Evolutionary conservation across 92 coral and sea anemone genomes (phyloP).

Genomic region (Montipora capitata): DNA sequence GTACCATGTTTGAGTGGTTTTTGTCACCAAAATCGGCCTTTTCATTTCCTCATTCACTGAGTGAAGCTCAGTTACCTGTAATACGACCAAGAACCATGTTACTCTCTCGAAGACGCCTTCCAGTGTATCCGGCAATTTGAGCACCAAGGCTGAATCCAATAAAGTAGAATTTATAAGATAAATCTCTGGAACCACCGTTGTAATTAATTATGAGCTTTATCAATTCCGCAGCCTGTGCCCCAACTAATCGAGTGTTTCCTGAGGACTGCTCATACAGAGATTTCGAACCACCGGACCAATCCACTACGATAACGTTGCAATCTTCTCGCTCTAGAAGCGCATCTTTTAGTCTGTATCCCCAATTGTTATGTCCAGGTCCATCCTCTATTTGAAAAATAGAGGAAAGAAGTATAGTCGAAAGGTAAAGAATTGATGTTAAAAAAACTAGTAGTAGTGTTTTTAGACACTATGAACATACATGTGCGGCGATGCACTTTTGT

Average conservation of each 20-base stretch:
- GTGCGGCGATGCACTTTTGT: too few species aligned
- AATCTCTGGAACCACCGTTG: constrained; percentile 25
- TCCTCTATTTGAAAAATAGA: not conserved
- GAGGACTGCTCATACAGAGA: constrained; percentile 48
- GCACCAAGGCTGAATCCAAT: constrained; percentile 70
- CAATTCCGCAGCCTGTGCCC: constrained; percentile 81
- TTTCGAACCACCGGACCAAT: constrained; percentile 82
- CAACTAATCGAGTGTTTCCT: constrained; percentile 82
- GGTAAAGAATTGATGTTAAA: not conserved
- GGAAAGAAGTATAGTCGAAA: not conserved
- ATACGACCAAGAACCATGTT: constrained; percentile 64
- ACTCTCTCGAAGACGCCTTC: constrained; percentile 42
- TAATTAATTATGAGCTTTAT: constrained; percentile 66
- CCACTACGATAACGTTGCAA: constrained; percentile 77
- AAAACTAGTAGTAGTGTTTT: too few species aligned
- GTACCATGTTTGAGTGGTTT: too few species aligned
- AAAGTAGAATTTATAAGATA: constrained; percentile 41
- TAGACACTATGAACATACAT: too few species aligned
- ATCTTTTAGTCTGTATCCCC: constrained; percentile 67
- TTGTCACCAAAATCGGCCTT: too few species aligned
- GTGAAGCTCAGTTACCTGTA: constrained; percentile 57
- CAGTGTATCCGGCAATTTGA: constrained; percentile 81
- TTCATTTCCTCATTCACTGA: not conserved
- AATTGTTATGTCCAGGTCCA: not conserved
- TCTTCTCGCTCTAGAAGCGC: constrained; percentile 66